Evolutionary conservation across 2,113 vertebrate genomes (phyloP).

Genomic region (Oxygymnocypris stewartii): DNA sequence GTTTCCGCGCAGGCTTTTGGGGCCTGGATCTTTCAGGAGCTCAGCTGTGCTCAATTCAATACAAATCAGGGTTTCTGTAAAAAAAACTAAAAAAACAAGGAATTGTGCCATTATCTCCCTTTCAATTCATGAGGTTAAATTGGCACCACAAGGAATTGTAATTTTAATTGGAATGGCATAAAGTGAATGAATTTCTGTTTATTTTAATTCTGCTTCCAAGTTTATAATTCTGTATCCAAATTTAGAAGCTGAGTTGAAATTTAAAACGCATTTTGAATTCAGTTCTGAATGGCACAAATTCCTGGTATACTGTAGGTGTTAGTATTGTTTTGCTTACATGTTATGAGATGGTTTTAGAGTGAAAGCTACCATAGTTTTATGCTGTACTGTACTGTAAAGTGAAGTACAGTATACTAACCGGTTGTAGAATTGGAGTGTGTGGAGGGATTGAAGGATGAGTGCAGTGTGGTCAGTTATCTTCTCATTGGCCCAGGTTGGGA

Average conservation of each 20-base stretch:
- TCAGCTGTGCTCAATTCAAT: background rate
- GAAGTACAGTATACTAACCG: constrained; percentile 1
- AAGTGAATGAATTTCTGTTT: background rate
- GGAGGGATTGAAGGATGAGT: background rate
- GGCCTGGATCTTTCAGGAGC: background rate
- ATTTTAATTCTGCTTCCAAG: background rate
- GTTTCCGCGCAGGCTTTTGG: constrained; percentile 19
- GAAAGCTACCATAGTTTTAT: constrained; percentile 55
- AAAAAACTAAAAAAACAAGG: background rate
- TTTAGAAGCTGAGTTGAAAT: too few relatives aligned
- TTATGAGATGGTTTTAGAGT: constrained; percentile 26
- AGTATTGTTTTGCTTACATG: constrained; percentile 61
- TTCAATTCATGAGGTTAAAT: background rate
- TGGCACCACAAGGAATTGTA: background rate
- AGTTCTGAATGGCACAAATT: background rate
- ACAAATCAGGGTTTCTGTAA: background rate
- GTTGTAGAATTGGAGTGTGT: background rate
- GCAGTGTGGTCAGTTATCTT: constrained; percentile 43
- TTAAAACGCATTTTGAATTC: background rate
- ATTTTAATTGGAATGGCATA: background rate
- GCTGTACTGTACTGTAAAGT: background rate
- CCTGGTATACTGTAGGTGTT: background rate
- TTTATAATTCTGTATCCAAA: background rate
- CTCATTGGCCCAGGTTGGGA: constrained; percentile 45
- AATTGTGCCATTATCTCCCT: background rate